Base-by-base conservation (phyloP, 2,113 vertebrate species). In the Dipodomys stephensi region DNA sequence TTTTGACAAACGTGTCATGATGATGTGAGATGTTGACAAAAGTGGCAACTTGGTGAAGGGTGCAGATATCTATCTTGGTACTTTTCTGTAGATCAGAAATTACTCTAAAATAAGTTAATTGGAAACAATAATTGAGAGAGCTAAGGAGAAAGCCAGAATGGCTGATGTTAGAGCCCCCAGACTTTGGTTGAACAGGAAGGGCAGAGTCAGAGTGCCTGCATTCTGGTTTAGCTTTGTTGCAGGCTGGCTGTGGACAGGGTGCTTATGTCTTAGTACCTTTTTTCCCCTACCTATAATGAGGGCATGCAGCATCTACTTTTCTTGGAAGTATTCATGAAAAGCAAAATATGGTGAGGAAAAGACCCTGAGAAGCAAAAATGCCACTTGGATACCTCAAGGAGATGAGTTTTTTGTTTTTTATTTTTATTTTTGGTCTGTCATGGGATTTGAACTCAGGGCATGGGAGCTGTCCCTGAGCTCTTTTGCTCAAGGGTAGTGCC, bases 71-170 rank as follows among this genome's bases (percentile, higher is more conserved):
- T 77, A 16, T 73, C 23, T 60, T 60, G 57, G 20, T n/a, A 81
- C 64, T 94, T 88, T 83, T 65, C 32, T 85, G 11, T 93, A 89
- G 32, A 30, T 78, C 44, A 62, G 27, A 90, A 88, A 35, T 90
- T 82, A 77, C 6, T 93, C 32, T n/a, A 71, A n/a, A 88, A 46
- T 68, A 62, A 90, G 28, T 71, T 83, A 93, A 60, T 72, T 73
- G 76, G 44, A 35, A 49, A 65, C 32, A 65, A 49, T 25, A 18
- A 28, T 18, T 15, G 30, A 19, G 22, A 32, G 65, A 68, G 13
- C 27, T 20, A 27, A 30, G 11, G 71, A 78, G 65, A 30, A 65
- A 44, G 39, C 28, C 49, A 32, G 64, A 39, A 6, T 13, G 7
- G 60, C 9, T 39, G 23, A 22, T 7, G 7, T 46, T 71, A 44